A percentile compares a stretch with the other conserved stretches of the same genome.
These are phyloP conservation scores for Apis laboriosa DNA, from an alignment of 1,140 invertebrate species.

Conservation along the genomic window DNA sequence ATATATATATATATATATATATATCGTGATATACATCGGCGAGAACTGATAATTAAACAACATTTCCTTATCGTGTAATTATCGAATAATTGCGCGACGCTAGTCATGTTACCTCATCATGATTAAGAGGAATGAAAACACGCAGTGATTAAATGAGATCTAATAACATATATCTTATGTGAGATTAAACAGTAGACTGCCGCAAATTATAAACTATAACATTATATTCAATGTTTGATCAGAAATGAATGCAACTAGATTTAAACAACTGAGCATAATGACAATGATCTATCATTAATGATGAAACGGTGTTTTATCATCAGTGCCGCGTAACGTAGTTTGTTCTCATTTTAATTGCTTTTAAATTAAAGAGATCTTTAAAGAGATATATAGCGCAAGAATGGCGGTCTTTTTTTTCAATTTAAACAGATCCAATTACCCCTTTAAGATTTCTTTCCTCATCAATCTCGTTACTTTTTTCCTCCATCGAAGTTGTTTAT, in stretches of 20 bases:
- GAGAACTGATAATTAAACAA: constrained; percentile 30
- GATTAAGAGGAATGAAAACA: constrained; percentile 21
- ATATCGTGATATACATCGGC: not conserved
- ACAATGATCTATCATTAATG: constrained; percentile 20
- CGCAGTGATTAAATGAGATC: constrained; percentile 27
- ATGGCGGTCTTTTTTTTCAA: constrained; percentile 1
- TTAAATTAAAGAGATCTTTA: constrained; percentile 22
- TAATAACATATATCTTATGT: constrained; percentile 19
- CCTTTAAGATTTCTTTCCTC: constrained; percentile 64
- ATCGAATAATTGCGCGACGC: constrained; percentile 30
- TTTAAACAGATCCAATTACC: constrained; percentile 61
- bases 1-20: too few relatives aligned
- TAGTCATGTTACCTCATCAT: not conserved
- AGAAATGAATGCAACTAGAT: not conserved
- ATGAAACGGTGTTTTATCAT: constrained; percentile 1
- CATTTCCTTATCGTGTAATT: constrained; percentile 34
- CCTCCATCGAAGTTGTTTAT: constrained; percentile 67
- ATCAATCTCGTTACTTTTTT: constrained; percentile 68
- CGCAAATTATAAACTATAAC: constrained; percentile 14
- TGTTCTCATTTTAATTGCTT: constrained; percentile 54
- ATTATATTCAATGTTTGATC: constrained; percentile 1
- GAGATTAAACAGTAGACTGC: constrained; percentile 17
- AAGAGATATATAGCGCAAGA: not conserved
- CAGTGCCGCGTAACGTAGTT: not conserved
- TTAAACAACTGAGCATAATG: not conserved